Percentiles rank a stretch among this genome's conserved stretches.
Evolutionary conservation across 2,113 vertebrate genomes (phyloP).

Genomic region (Anoplopoma fimbria): DNA sequence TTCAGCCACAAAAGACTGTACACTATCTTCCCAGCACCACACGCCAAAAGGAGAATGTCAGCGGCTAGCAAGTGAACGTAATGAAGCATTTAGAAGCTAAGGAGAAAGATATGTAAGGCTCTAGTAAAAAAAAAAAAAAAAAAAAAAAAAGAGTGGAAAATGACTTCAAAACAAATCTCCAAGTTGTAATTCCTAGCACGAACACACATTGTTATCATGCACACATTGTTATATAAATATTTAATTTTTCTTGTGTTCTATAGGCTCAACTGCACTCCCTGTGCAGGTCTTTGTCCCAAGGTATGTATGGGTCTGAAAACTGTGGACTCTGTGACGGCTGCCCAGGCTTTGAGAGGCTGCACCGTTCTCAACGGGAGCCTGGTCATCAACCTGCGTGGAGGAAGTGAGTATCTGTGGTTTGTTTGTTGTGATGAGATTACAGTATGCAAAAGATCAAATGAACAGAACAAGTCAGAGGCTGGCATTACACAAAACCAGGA

Average conservation of each 20-base stretch:
- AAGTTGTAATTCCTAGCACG: background rate
- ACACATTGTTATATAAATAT: background rate
- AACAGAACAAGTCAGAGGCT: background rate
- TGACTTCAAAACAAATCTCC: background rate
- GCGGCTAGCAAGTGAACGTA: background rate
- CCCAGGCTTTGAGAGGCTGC: slow-evolving; percentile 94
- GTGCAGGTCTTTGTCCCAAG: slow-evolving; percentile 94
- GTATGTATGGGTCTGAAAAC: slow-evolving; percentile 89
- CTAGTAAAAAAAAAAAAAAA: background rate
- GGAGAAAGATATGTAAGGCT: background rate
- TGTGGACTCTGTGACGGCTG: slow-evolving; percentile 93
- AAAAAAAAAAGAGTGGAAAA: background rate
- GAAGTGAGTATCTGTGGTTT: slow-evolving; percentile 87
- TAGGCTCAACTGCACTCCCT: slow-evolving; percentile 91
- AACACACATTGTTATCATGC: background rate
- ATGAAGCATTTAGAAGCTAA: background rate
- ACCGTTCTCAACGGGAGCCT: slow-evolving; percentile 94
- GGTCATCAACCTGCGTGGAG: slow-evolving; percentile 94
- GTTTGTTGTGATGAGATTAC: slow-evolving; percentile 20
- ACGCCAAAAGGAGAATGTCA: background rate
- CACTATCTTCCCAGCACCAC: background rate
- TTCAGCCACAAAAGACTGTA: background rate
- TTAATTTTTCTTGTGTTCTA: background rate
- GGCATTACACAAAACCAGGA: background rate
- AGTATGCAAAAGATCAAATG: background rate